Base-by-base conservation (phyloP, 2,113 vertebrate species). In the Myotis brandtii region DNA sequence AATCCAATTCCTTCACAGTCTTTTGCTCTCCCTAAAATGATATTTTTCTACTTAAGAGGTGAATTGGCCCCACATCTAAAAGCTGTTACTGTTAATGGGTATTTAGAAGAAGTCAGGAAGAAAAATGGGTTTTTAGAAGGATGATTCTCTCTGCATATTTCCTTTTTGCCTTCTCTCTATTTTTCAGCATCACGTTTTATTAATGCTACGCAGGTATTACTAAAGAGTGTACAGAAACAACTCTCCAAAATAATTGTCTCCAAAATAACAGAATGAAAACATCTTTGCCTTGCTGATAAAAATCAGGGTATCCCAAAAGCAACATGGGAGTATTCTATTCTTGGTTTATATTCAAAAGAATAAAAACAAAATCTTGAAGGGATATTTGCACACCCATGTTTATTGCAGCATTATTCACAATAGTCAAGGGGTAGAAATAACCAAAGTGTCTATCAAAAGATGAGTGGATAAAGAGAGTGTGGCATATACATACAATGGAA, bases 1-100 rank as follows among this genome's bases (percentile, higher is more conserved):
- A 94, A 94, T 88, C 13, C 10, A 89, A 73, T 88, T 91, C 23
- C n/a, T 96, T 95, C 76, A 80, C 18, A 32, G 64, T 37, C 43
- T 89, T 30, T 84, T 93, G 23, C 23, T 92, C 69, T 86, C 37
- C 52, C 77, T 88, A 69, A 95, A 95, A 82, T 50, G 34, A 59
- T 72, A n/a, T 73, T 46, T 94, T 95, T 94, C 77, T 82, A 69
- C 25, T 85, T 85, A 69, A 66, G 23, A 94, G 52, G 32, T 85
- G 81, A 66, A 72, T 94, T 85, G 40, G 3, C 48, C 90, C 21
- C 37, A 62, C 16, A 69, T 79, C 30, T 82, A 30, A 82, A 88
- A 54, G 30, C 48, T 37, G 34, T 81, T 90, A 37, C 48, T 85
- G 81, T 76, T 56, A 89, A 86, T 52, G 7, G 25, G n/a, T 10